These are phyloP conservation scores for Philopedon plagiatum DNA, from an alignment of 2,888 invertebrate genomes.

Conservation along the genomic window DNA sequence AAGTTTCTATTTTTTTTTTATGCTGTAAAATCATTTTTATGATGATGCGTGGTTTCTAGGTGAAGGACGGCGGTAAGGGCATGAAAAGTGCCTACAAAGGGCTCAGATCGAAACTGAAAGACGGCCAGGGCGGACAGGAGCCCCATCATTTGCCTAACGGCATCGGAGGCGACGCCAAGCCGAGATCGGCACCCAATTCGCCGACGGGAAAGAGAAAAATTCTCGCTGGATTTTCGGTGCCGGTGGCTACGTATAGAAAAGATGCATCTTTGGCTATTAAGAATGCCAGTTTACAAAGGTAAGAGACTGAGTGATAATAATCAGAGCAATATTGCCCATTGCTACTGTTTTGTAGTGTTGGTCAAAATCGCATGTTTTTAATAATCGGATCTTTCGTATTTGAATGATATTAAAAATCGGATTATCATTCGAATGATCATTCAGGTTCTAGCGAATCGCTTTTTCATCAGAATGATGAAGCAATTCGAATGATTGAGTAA, in stretches of 20 bases:
- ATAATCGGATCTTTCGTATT: no score
- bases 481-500: no score
- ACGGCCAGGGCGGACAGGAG: constrained; percentile 64
- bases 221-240: constrained; percentile 60
- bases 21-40: no score
- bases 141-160: constrained; percentile 65
- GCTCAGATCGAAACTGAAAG: constrained; percentile 76
- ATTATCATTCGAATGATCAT: no score
- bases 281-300: constrained; percentile 64
- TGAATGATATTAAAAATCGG: no score
- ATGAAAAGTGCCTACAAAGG: constrained; percentile 86
- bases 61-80: constrained; percentile 81
- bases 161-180: constrained; percentile 65
- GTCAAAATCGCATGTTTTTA: no score
- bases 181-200: constrained; percentile 78
- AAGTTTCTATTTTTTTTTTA: no score
- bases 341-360: no score
- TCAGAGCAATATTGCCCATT: no score
- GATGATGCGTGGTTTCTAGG: constrained; percentile 68
- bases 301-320: no score
- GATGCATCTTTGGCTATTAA: constrained; percentile 64
- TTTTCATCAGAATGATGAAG: no score
- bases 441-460: no score
- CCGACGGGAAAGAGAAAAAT: constrained; percentile 73
- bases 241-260: constrained; percentile 66